Percentiles rank a stretch among this genome's conserved stretches.
Conservation (phyloP, 1,140 invertebrate species). For the Leptinotarsa lineolata region DNA sequence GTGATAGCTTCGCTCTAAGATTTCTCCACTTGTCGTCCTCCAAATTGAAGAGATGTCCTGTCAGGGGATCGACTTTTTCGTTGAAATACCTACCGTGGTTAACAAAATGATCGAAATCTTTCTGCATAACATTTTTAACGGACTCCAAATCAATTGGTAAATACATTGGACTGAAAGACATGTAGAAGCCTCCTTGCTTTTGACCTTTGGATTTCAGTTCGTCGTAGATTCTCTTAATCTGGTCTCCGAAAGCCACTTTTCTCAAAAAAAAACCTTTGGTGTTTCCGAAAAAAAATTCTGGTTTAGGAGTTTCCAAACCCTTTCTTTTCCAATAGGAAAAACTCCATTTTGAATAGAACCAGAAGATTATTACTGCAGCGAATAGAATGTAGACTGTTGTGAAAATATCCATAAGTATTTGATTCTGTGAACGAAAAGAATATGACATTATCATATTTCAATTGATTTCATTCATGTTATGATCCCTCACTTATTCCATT, state of each 20-base stretch:
- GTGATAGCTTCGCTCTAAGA: slow-evolving; percentile 60
- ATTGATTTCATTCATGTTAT: too few species aligned
- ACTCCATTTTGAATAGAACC: background rate
- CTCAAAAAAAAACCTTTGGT: background rate
- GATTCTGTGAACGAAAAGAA: slow-evolving; percentile 47
- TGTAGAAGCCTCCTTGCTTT: slow-evolving; percentile 10
- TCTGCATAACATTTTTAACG: slow-evolving; percentile 21
- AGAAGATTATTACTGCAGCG: background rate
- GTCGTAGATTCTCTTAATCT: slow-evolving; percentile 3
- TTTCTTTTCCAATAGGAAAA: slow-evolving; percentile 22
- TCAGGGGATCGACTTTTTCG: slow-evolving; percentile 49
- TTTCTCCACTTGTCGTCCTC: slow-evolving; percentile 20
- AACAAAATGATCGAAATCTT: slow-evolving; percentile 49
- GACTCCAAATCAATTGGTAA: slow-evolving; percentile 19
- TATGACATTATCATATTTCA: background rate
- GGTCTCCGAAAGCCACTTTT: background rate
- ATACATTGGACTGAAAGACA: slow-evolving; percentile 2
- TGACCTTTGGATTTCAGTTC: slow-evolving; percentile 8
- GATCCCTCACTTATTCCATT: too few species aligned
- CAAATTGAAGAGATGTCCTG: slow-evolving; percentile 43
- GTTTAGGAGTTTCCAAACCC: background rate
- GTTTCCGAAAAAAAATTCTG: slow-evolving; percentile 15
- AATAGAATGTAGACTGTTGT: background rate
- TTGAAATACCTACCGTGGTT: slow-evolving; percentile 55
- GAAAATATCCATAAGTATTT: background rate